Conservation (phyloP, 1,140 invertebrate genomes). For the Calycopis cecrops region DNA sequence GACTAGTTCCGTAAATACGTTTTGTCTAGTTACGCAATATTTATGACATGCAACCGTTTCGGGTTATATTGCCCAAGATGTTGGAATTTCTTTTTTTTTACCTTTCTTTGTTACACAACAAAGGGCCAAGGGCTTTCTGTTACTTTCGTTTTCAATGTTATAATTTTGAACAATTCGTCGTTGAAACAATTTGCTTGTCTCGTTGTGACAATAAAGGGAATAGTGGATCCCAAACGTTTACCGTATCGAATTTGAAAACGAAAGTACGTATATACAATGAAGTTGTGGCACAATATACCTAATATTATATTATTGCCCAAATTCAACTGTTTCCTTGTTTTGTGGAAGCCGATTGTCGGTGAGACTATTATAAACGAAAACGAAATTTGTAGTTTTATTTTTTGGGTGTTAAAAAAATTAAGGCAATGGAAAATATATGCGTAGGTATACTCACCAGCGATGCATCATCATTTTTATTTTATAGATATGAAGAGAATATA, state of each 20-base stretch:
- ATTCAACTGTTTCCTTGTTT: slow-evolving; percentile 1
- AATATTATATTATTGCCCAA: neutral
- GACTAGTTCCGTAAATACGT: too few species aligned
- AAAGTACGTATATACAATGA: neutral
- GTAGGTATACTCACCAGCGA: too few species aligned
- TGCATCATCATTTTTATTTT: too few species aligned
- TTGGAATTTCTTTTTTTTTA: neutral
- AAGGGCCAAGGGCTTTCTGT: neutral
- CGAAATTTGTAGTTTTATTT: too few species aligned
- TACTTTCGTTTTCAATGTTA: slow-evolving; percentile 5
- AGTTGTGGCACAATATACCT: neutral
- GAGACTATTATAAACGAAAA: neutral
- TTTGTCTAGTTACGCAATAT: too few species aligned
- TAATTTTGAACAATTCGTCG: slow-evolving; percentile 4
- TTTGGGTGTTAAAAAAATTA: too few species aligned
- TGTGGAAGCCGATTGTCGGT: neutral
- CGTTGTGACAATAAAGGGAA: slow-evolving; percentile 2
- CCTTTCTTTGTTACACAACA: neutral
- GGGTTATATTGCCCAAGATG: neutral
- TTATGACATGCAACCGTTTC: neutral
- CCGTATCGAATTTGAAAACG: slow-evolving; percentile 3
- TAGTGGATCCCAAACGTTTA: neutral
- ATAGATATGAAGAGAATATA: too few species aligned
- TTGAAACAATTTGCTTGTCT: neutral
- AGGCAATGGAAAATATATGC: too few species aligned